Conservation (phyloP, 2,888 invertebrate genomes). For the Parasteatoda lunata region DNA sequence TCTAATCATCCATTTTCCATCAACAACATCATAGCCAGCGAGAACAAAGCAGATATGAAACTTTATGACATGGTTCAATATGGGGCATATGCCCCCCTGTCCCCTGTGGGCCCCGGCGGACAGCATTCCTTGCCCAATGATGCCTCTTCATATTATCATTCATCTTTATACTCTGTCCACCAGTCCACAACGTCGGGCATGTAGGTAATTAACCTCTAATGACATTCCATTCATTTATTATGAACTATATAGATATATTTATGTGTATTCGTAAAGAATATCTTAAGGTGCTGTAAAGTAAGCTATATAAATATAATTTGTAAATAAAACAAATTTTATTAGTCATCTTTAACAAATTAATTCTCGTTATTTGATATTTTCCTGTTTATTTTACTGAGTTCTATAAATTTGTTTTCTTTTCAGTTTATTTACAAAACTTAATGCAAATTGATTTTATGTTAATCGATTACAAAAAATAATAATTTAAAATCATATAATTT, state of each 20-base stretch:
- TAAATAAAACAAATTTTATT: slow-evolving; percentile 35
- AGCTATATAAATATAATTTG: slow-evolving; percentile 16
- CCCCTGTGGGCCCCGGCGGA: slow-evolving; percentile 72
- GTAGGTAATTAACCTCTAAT: slow-evolving; percentile 57
- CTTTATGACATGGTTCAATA: slow-evolving; percentile 71
- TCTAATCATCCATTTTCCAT: slow-evolving; percentile 94
- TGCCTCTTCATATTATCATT: slow-evolving; percentile 68
- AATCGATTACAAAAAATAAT: too few species aligned
- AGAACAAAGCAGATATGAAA: slow-evolving; percentile 70
- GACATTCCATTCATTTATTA: slow-evolving; percentile 29
- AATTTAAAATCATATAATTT: too few species aligned
- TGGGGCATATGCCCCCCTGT: slow-evolving; percentile 69
- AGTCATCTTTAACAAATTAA: background rate
- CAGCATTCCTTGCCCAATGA: slow-evolving; percentile 68
- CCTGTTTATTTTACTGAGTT: background rate
- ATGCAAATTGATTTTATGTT: too few species aligned
- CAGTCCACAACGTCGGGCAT: slow-evolving; percentile 67
- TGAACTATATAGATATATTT: slow-evolving; percentile 13
- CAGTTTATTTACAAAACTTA: too few species aligned
- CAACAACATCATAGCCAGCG: slow-evolving; percentile 83
- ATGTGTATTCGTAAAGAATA: slow-evolving; percentile 1
- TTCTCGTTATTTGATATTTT: background rate
- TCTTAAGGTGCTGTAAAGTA: slow-evolving; percentile 15
- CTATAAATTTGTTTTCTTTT: too few species aligned
- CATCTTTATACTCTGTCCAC: slow-evolving; percentile 66